These are phyloP conservation scores for Pterostichus madidus DNA, from an alignment of 2,888 invertebrate species.

Conservation along the genomic window DNA sequence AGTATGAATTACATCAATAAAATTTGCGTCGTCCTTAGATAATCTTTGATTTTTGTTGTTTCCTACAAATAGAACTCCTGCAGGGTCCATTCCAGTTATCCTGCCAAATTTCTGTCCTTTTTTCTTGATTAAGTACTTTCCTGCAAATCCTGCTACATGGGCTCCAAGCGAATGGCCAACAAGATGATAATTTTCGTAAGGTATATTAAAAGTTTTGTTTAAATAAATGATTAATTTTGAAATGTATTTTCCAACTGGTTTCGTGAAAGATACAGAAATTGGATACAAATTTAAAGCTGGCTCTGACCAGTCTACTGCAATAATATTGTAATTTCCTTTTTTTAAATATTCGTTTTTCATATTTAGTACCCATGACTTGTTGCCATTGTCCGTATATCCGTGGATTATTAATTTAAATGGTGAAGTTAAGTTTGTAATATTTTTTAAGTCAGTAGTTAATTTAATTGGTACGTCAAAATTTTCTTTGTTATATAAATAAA, in stretches of 20 bases:
- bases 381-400: slow-evolving; percentile 60
- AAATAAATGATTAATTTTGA: slow-evolving; percentile 68
- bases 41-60: slow-evolving; percentile 76
- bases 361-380: slow-evolving; percentile 36
- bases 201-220: slow-evolving; percentile 65
- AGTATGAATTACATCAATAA: slow-evolving; percentile 86
- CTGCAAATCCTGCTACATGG: slow-evolving; percentile 82
- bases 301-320: slow-evolving; percentile 66
- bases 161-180: slow-evolving; percentile 82
- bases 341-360: slow-evolving; percentile 62
- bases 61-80: slow-evolving; percentile 80
- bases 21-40: slow-evolving; percentile 83
- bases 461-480: background rate
- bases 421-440: background rate
- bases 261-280: slow-evolving; percentile 47
- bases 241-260: slow-evolving; percentile 54
- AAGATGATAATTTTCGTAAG: slow-evolving; percentile 73
- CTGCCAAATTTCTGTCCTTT: slow-evolving; percentile 63
- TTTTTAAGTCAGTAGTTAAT: background rate
- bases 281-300: slow-evolving; percentile 45
- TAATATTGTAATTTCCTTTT: slow-evolving; percentile 65
- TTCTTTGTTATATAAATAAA: slow-evolving; percentile 44
- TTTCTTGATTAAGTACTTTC: slow-evolving; percentile 70
- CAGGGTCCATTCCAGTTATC: slow-evolving; percentile 80
- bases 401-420: slow-evolving; percentile 68